A percentile compares a stretch with the other conserved stretches of the same genome.
phyloP scores from a whole-genome alignment of 2,888 invertebrate species.

The Amphipoea lucens region DNA sequence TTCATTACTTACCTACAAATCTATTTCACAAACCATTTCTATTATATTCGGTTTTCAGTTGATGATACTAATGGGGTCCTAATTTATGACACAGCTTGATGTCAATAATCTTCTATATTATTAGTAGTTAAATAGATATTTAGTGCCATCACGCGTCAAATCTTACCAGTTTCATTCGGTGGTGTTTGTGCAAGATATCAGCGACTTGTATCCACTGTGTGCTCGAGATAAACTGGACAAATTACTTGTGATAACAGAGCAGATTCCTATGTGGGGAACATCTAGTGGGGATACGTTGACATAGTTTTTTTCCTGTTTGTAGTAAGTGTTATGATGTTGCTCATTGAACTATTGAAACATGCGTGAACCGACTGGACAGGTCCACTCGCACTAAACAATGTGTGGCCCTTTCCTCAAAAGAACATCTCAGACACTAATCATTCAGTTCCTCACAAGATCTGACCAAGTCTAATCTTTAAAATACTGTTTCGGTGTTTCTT shows the following conservation, averaged over 20 bases:
- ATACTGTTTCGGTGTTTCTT: neutral
- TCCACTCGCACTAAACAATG: neutral
- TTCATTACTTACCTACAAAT: neutral
- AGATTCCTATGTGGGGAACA: slow-evolving; percentile 2
- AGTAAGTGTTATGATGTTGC: neutral
- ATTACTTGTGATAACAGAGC: slow-evolving; percentile 37
- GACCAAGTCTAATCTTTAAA: neutral
- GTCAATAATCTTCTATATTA: slow-evolving; percentile 5
- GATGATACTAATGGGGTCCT: neutral
- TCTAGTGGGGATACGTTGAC: neutral
- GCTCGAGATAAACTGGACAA: slow-evolving; percentile 20
- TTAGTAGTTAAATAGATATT: slow-evolving; percentile 1
- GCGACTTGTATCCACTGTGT: slow-evolving; percentile 34
- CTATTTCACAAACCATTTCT: neutral
- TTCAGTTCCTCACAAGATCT: neutral
- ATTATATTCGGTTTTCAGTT: neutral
- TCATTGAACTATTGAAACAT: neutral
- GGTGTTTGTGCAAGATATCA: slow-evolving; percentile 52
- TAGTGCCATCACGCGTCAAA: slow-evolving; percentile 50
- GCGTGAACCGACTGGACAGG: neutral
- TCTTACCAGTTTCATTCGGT: slow-evolving; percentile 27
- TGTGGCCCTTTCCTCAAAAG: neutral
- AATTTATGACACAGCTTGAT: neutral
- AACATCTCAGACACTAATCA: neutral
- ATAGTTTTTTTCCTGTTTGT: neutral